Percentiles rank a stretch among this genome's conserved stretches.
phyloP scores from a whole-genome alignment of 2,113 vertebrate genomes.

The Cyanoramphus novaezelandiae region DNA sequence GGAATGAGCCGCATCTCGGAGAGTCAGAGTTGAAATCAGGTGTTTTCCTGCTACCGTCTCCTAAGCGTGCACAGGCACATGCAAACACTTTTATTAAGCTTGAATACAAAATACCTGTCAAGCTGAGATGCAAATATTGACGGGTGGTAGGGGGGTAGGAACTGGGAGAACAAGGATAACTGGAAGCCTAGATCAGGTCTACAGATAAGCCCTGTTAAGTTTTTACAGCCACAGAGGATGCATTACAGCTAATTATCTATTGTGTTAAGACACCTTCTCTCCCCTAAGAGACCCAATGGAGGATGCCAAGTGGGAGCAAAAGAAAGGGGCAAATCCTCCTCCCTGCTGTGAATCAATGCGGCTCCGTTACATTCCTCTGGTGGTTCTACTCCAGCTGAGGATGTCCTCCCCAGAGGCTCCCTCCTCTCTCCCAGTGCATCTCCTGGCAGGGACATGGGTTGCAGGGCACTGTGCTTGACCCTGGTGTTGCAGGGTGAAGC shows the following conservation, averaged over 20 bases:
- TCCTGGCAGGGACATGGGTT: background rate
- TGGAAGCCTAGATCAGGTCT: slow-evolving; percentile 19
- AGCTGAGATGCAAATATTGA: slow-evolving; percentile 9
- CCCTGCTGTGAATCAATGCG: background rate
- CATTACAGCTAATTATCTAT: background rate
- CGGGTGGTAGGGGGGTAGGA: background rate
- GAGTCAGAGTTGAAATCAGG: background rate
- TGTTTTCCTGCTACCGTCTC: background rate
- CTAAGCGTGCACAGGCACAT: background rate
- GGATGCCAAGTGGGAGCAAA: background rate
- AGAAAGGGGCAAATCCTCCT: background rate
- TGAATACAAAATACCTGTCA: background rate
- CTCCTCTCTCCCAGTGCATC: background rate
- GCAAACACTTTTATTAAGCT: background rate
- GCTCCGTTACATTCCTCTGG: background rate
- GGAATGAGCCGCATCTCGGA: background rate
- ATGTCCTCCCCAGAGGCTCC: background rate
- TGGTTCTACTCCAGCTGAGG: background rate
- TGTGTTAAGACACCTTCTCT: slow-evolving; percentile 9
- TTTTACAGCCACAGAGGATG: background rate
- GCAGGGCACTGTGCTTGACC: background rate
- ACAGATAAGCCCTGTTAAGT: slow-evolving; percentile 15
- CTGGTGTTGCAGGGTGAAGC: background rate
- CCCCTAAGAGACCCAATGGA: background rate
- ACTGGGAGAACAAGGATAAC: slow-evolving; percentile 54